Evolutionary conservation across 2,797 vertebrate species (phyloP).

Genomic region (Acanthornis magna): DNA sequence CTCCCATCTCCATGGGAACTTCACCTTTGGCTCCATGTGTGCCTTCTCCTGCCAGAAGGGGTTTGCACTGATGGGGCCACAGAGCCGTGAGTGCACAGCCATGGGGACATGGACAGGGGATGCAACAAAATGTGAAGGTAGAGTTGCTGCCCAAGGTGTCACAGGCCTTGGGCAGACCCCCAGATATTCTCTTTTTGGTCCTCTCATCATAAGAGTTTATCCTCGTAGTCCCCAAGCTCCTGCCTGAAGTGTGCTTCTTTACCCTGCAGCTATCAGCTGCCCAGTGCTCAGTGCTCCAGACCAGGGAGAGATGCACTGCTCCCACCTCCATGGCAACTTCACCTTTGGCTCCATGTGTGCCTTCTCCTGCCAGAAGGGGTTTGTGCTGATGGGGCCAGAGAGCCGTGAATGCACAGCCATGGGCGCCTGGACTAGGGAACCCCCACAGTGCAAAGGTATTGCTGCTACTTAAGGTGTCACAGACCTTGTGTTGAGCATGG

Average conservation of each 20-base stretch:
- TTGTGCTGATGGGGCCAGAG: constrained; percentile 23
- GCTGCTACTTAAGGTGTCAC: not conserved
- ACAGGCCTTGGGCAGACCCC: not conserved
- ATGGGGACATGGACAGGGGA: not conserved
- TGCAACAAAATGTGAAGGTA: not conserved
- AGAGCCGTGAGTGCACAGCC: not conserved
- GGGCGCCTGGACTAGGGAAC: not conserved
- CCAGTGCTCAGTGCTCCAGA: constrained; percentile 9
- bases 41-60: not conserved
- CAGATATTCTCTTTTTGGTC: rapidly evolving
- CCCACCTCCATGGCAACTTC: constrained; percentile 40
- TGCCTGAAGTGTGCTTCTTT: not conserved
- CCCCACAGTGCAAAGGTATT: not conserved
- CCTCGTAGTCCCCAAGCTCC: rapidly evolving
- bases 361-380: constrained; percentile 73
- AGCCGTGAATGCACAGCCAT: not conserved
- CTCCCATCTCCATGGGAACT: not conserved
- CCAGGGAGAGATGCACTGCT: constrained; percentile 57
- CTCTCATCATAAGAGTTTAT: not conserved
- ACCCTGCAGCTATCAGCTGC: constrained; percentile 9
- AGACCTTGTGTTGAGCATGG: not conserved
- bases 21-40: not conserved
- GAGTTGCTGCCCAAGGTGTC: too few relatives aligned
- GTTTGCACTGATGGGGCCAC: not conserved
- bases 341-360: constrained; percentile 71